Base-by-base conservation (phyloP, 2,888 invertebrate genomes). In the Drosophila ustulata region DNA sequence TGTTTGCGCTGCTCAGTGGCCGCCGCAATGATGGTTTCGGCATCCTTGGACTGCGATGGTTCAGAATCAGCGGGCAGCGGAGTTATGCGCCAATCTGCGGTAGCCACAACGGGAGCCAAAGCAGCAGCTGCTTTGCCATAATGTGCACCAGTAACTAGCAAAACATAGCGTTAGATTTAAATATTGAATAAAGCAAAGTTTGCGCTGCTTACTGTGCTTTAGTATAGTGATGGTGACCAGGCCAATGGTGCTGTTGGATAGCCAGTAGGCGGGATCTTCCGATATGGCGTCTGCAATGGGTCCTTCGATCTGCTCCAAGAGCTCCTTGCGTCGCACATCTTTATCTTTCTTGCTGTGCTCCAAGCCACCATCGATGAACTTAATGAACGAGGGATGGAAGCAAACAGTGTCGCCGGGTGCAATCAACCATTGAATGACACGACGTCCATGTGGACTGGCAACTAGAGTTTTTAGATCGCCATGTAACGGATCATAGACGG, bases 341-440 rank as follows among this genome's bases (percentile, higher is more conserved):
- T 94, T 91, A 30, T 96, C 94, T 89, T 97, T 97, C 91, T 97
- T 97, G 9, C 95, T 94, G 86, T 95, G 95, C 32, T 93, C 93
- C 73, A 97, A 94, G 0, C 98, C 98, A 69, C 94, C 93, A 75
- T 96, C 94, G 11, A 99, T 93, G 81, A 95, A 94, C 41, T 95
- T 94, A 2, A 96, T 94, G 55, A 97, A 94, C 65, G 93, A 94
- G 0, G 98, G 98, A 92, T 97, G 97, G 90, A 98, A 98, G 72
- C 96, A 95, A 53, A 94, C 94, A 0, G 95, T 94, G 89, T 97
- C 96, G 45, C 96, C 95, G 1, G 98, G 97, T 47, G 96, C 95
- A 11, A 98, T 94, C 25, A 99, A 93, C 95, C 98, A 98, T 66
- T 97, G 94, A 55, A 99, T 87, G 0, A 98, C 96, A 93, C 96